Base-by-base conservation (phyloP, 2,888 invertebrate genomes). In the Platycheirus albimanus region DNA sequence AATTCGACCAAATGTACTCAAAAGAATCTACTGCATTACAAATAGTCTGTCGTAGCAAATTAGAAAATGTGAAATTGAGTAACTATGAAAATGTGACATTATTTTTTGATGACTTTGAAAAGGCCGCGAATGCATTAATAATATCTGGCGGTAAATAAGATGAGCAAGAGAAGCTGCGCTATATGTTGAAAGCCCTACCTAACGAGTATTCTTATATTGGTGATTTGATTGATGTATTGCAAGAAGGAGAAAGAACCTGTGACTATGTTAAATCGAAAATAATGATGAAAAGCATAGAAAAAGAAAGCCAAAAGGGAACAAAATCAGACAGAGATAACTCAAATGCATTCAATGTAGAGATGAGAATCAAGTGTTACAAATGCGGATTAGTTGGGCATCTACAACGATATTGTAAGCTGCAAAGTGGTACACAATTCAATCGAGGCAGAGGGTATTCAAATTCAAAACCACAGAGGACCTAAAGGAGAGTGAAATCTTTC, bases 11-110 rank as follows among this genome's bases (percentile, higher is more conserved):
- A 30, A n/a, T n/a, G n/a, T n/a, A n/a, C n/a, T n/a, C n/a, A n/a
- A n/a, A n/a, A n/a, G n/a, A n/a, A n/a, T n/a, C 72, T 7, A 72
- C 52, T 3, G 63, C 54, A 30, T 52, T 43, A 41, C 72, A 72
- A 64, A 64, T 72, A 13, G 19, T 51, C 2, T n/a, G 33, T 10
- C 33, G 72, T 28, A 72, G 49, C 6, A 38, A 69, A 24, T 15
- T 66, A 30, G 45, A 74, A 64, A 64, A 64, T 51, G 64, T 64
- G 1, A 64, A 64, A 66, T 28, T 51, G 17, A 49, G 10, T 10
- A 45, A 70, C 49, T 70, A 56, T 28, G 58, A 58, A 8, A 47
- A 70, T 10, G 28, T 20, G 1, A 58, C 41, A 36, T 24, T 15
- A 13, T 67, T 67, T 28, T 67, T 67, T 8, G 49, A 49, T 49